A percentile compares a stretch with the other conserved stretches of the same genome.
phyloP scores from a whole-genome alignment of 2,797 vertebrate species.

The Enteromius argenteus region DNA sequence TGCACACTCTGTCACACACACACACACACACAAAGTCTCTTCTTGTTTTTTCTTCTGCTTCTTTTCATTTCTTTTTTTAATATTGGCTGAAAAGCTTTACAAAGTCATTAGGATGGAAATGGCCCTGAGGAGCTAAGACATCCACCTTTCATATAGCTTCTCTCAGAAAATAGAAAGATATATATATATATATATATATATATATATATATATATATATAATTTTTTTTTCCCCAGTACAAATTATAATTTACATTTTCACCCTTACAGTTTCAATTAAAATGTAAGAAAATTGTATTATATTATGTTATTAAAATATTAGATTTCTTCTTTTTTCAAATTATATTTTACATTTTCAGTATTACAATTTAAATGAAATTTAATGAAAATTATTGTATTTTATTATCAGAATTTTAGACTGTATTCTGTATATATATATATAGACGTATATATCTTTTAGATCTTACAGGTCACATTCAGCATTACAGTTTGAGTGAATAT shows the following conservation, averaged over 20 bases:
- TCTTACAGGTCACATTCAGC: background rate
- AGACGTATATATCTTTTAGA: background rate
- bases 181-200: no score
- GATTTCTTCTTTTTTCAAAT: background rate
- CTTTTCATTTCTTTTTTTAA: constrained; percentile 61
- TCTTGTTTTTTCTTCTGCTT: constrained; percentile 1
- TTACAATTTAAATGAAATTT: no score
- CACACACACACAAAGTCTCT: constrained; percentile 2
- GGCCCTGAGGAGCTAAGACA: constrained; percentile 63
- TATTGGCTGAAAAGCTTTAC: constrained; percentile 70
- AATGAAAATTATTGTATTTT: background rate
- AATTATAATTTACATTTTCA: no score
- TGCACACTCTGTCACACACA: background rate
- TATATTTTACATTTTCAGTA: background rate
- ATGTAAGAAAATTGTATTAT: background rate
- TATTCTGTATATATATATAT: background rate
- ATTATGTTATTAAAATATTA: background rate
- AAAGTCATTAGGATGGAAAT: constrained; percentile 71
- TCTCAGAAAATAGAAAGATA: constrained; percentile 17
- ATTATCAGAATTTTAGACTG: background rate
- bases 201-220: no score
- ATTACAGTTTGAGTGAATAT: background rate
- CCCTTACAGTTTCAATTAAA: background rate
- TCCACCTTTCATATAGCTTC: constrained; percentile 49
- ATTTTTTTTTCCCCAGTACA: no score